phyloP scores from a whole-genome alignment of 2,113 vertebrate species.

The Rhinichthys klamathensis region DNA sequence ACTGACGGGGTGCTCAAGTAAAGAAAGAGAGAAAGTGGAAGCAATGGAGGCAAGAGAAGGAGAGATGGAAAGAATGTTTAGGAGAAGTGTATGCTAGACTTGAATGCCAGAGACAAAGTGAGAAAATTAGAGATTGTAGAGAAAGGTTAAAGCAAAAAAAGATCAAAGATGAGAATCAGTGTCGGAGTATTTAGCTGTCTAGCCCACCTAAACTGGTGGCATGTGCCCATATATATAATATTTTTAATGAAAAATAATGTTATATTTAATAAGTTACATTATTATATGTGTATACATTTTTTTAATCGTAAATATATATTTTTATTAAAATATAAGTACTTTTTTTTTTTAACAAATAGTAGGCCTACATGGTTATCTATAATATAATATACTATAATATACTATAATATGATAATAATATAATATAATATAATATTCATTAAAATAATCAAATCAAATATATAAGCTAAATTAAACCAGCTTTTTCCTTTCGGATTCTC shows the following conservation, averaged over 20 bases:
- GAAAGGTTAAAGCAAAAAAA: not conserved
- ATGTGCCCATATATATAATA: not conserved
- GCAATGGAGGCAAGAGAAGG: conserved; percentile 47
- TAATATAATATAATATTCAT: too few species aligned
- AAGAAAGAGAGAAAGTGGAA: conserved; percentile 30
- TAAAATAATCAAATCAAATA: too few species aligned
- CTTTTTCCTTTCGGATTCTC: not conserved
- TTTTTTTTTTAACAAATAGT: too few species aligned
- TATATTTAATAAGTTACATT: not conserved
- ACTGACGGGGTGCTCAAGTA: conserved; percentile 24
- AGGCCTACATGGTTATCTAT: too few species aligned
- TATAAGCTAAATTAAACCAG: not conserved
- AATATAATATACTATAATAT: too few species aligned
- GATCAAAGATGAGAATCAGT: not conserved
- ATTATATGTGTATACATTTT: not conserved
- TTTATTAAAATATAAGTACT: too few species aligned
- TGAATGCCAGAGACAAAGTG: conserved; percentile 1
- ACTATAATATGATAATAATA: too few species aligned
- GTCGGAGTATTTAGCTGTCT: not conserved
- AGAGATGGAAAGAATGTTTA: conserved; percentile 57
- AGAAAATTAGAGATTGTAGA: not conserved
- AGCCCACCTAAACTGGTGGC: not conserved
- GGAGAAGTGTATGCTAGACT: conserved; percentile 10
- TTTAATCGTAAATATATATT: not conserved
- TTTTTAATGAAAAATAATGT: not conserved